phyloP scores from a whole-genome alignment of 1,140 invertebrate genomes.

The Drosophila tropicalis region DNA sequence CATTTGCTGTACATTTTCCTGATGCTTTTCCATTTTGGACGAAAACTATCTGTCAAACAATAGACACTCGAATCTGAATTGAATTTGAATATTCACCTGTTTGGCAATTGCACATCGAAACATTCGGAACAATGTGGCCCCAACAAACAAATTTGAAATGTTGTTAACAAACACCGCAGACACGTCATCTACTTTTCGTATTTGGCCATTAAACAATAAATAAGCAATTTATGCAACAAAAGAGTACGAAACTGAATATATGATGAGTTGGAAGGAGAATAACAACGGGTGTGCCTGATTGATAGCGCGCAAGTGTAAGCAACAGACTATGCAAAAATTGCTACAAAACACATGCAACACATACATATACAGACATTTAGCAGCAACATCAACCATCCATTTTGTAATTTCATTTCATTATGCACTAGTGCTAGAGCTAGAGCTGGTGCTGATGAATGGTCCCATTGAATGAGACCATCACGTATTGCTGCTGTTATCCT shows the following conservation, averaged over 20 bases:
- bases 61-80: slow-evolving; percentile 19
- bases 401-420: slow-evolving; percentile 77
- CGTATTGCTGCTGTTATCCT: slow-evolving; percentile 7
- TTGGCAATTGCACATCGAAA: slow-evolving; percentile 26
- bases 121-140: slow-evolving; percentile 30
- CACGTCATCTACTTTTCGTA: not conserved
- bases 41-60: slow-evolving; percentile 34
- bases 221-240: slow-evolving; percentile 73
- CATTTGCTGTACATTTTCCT: slow-evolving; percentile 18
- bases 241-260: slow-evolving; percentile 5
- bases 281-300: slow-evolving; percentile 5
- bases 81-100: slow-evolving; percentile 47
- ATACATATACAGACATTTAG: not conserved
- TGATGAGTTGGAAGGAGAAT: not conserved
- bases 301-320: slow-evolving; percentile 21
- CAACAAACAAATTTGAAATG: slow-evolving; percentile 55
- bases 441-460: slow-evolving; percentile 39
- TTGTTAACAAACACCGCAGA: slow-evolving; percentile 55
- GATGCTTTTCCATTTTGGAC: slow-evolving; percentile 24
- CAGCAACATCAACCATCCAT: slow-evolving; percentile 32
- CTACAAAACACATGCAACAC: slow-evolving; percentile 42
- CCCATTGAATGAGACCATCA: slow-evolving; percentile 22
- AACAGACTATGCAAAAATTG: slow-evolving; percentile 51
- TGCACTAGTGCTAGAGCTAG: slow-evolving; percentile 28
- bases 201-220: slow-evolving; percentile 75